Evolutionary conservation across 2,888 invertebrate genomes (phyloP), one percentile per base, ranked within the genome.

Genomic region (Maniola hyperantus): DNA sequence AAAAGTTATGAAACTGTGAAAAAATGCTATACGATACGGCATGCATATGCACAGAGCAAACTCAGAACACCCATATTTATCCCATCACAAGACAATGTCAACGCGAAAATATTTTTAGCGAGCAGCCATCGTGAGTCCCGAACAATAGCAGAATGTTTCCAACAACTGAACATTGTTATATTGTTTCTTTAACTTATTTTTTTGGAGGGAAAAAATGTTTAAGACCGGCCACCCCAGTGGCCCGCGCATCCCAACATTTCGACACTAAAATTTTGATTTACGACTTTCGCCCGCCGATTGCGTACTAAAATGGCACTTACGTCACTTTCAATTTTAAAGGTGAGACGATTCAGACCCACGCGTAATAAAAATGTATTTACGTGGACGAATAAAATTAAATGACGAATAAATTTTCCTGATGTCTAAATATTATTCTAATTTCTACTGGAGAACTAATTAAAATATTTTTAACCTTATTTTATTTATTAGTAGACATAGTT

Each of bases 251-350:
- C 86, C 87, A 90, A 91, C 89, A 91, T 90, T 91, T 91, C 87
- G 88, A 88, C 89, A 91, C 89, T 91, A 92, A 92, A 92, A 91
- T 89, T 87, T 89, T 92, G 91, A 92, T 91, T 91, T 92, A 92
- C 88, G 85, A 81, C 90, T 83, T 83, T 85, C 82, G 87, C 81
- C 81, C 88, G 85, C 84, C 89, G 91, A 91, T 91, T 91, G 91
- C 88, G 89, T 83, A 91, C 90, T 92, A 92, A 92, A 92, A 90
- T 86, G 83, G 86, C 91, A 89, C 89, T 91, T 88, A 91, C 91
- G 91, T 91, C 91, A 92, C 91, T 91, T 91, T 92, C 91, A 91
- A 91, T 92, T 92, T 92, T 91, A 92, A 91, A 91, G 82, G 82
- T 78, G 80, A 76, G 64, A 75, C 74, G 77, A 69, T 73, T 89